Evolutionary conservation across 2,888 invertebrate genomes (phyloP), one percentile per base, ranked within the genome.

Genomic region (Steinernema scapterisci): DNA sequence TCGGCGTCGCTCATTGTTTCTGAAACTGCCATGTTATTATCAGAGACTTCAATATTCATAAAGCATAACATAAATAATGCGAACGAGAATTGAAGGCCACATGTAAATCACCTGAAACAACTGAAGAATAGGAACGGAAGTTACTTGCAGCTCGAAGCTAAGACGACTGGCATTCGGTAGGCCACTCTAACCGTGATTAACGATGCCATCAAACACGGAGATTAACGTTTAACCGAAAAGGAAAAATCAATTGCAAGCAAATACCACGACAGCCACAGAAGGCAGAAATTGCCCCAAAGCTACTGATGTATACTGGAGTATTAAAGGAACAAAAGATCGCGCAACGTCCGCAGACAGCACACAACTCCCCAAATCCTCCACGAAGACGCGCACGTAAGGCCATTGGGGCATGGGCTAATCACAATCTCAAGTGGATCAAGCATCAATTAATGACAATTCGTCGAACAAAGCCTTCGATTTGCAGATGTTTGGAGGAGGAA

Each of bases 131-230:
- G 48, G n/a, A 16, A n/a, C 48, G 48, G 48, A 48, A 48, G 19
- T 48, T n/a, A 48, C 48, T 48, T 19, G 5, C 38, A 38, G 38
- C 48, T 16, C 48, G 13, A 48, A 48, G 31, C 27, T 16, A 5
- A 63, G 16, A 27, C 9, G 13, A 63, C 38, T 54, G 54, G 54
- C 21, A 54, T 54, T 25, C 63, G 13, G 25, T 16, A 63, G 25
- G 63, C 21, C 27, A 27, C 31, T 27, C 63, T 63, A 63, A 63
- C 63, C 1, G n/a, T 63, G 63, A 63, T 63, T 63, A 25, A 63
- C 63, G 63, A 63, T 63, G 63, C 63, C 63, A 63, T 63, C 63
- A 63, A 63, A 63, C 63, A 27, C 63, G 19, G 63, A 63, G 63
- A 63, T 63, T 63, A 63, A 63, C 63, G 63, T 63, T 52, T 25